Evolutionary conservation across 1,140 invertebrate species (phyloP), one percentile per base, ranked within the genome.

Genomic region (Camponotus pennsylvanicus): DNA sequence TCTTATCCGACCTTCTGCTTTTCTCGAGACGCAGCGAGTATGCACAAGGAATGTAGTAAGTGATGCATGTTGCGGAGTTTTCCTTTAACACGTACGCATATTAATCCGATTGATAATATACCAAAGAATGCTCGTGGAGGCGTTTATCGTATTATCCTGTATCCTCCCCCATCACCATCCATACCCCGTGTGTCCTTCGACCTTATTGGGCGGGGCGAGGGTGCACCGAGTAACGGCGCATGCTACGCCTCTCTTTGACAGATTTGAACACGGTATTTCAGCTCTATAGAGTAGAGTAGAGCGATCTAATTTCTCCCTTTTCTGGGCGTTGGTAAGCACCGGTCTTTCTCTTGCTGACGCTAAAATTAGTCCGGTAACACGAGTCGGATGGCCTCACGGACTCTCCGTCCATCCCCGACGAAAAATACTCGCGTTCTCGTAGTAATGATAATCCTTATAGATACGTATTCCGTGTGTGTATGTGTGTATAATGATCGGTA

Each of bases 201-300:
- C 90, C 89, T 90, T 88, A 91, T 90, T 90, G 89, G 89, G 90
- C 87, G 89, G 89, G 89, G 90, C 89, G 89, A 90, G 87, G 89
- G 90, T 91, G 86, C 89, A 90, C 87, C 84, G 71, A 90, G 71
- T 86, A 88, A 85, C 88, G 82, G 86, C 89, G 86, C 87, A 85
- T 90, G 84, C 85, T 75, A 79, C 87, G 88, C 85, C 86, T 73
- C 59, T 88, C 59, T 88, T 90, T 75, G 82, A 88, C 88, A 90
- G 82, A 78, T 85, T 76, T 79, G 55, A 90, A 90, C 89, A 88
- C 83, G 89, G 86, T 90, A 90, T 90, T 90, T 75, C 75, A 88
- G 83, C 70, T 84, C 86, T 82, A 90, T 73, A 49, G 77, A 75
- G 40, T 55, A 90, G 86, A 83, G 83, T 88, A 90, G 79, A 73